phyloP scores from a whole-genome alignment of 2,888 invertebrate genomes.

The Amphipoea oculea region DNA sequence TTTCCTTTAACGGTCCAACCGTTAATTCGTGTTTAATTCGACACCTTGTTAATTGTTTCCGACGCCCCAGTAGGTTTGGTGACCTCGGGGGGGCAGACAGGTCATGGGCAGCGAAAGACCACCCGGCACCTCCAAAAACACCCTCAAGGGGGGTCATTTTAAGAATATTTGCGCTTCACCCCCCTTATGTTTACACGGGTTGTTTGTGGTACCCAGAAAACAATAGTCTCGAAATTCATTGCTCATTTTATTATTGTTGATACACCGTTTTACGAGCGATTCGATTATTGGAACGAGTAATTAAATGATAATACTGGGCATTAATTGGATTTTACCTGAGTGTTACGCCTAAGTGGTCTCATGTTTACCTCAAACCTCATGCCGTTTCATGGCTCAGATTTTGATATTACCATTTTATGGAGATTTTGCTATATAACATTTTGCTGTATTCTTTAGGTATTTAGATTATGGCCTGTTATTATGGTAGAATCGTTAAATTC shows the following conservation, averaged over 20 bases:
- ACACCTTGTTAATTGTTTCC: conserved; percentile 91
- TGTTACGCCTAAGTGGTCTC: conserved; percentile 75
- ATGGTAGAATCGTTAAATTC: neutral
- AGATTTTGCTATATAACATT: conserved; percentile 33
- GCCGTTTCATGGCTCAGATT: conserved; percentile 53
- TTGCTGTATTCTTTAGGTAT: neutral
- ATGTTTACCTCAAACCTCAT: conserved; percentile 65
- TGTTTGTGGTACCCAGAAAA: conserved; percentile 90
- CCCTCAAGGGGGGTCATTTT: conserved; percentile 87
- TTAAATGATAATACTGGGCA: conserved; percentile 90
- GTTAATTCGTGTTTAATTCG: conserved; percentile 91
- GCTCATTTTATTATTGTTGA: conserved; percentile 91
- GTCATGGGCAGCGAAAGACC: conserved; percentile 82
- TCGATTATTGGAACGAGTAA: conserved; percentile 90
- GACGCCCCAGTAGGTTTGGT: conserved; percentile 88
- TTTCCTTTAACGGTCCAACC: conserved; percentile 89
- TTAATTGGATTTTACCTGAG: conserved; percentile 89
- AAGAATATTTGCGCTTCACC: conserved; percentile 89
- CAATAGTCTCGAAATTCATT: conserved; percentile 90
- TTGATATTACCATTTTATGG: conserved; percentile 51
- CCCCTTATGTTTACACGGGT: conserved; percentile 88
- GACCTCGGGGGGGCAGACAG: conserved; percentile 83
- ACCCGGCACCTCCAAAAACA: conserved; percentile 74
- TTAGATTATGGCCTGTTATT: neutral
- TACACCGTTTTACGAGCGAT: conserved; percentile 89